Percentiles rank a stretch among this genome's conserved stretches.
phyloP scores from a whole-genome alignment of 1,140 invertebrate species.

The Mizuhopecten yessoensis region DNA sequence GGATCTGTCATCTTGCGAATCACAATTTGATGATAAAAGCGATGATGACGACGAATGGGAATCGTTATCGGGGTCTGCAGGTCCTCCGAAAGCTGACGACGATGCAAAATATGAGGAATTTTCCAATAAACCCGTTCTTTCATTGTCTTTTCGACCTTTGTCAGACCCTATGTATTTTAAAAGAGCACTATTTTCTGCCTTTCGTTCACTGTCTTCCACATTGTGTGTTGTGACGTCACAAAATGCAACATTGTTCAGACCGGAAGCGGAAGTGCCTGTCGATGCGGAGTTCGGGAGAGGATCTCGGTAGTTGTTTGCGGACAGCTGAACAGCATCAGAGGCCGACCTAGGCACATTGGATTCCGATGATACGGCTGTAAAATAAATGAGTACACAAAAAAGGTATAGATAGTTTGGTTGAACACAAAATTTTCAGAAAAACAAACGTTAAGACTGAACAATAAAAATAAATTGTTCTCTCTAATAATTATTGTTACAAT shows the following conservation, averaged over 20 bases:
- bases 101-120: not conserved
- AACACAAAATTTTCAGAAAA: no score
- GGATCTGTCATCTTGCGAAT: not conserved
- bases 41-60: not conserved
- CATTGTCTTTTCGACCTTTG: not conserved
- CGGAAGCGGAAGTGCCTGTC: constrained; percentile 14
- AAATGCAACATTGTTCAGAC: not conserved
- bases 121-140: not conserved
- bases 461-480: no score
- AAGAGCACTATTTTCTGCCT: constrained; percentile 31
- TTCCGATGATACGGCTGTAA: constrained; percentile 8
- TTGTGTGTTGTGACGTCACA: not conserved
- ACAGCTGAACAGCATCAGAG: constrained; percentile 7
- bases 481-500: no score
- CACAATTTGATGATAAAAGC: not conserved
- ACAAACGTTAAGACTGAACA: no score
- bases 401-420: no score
- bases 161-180: not conserved
- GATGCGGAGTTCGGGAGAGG: not conserved
- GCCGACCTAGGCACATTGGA: not conserved
- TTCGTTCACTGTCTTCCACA: not conserved
- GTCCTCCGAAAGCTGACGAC: constrained; percentile 14
- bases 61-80: not conserved
- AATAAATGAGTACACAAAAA: no score
- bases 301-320: constrained; percentile 21